A percentile compares a stretch with the other conserved stretches of the same genome.
These are phyloP conservation scores for Podilymbus podiceps DNA, from an alignment of 2,113 vertebrate genomes.

Conservation along the genomic window DNA sequence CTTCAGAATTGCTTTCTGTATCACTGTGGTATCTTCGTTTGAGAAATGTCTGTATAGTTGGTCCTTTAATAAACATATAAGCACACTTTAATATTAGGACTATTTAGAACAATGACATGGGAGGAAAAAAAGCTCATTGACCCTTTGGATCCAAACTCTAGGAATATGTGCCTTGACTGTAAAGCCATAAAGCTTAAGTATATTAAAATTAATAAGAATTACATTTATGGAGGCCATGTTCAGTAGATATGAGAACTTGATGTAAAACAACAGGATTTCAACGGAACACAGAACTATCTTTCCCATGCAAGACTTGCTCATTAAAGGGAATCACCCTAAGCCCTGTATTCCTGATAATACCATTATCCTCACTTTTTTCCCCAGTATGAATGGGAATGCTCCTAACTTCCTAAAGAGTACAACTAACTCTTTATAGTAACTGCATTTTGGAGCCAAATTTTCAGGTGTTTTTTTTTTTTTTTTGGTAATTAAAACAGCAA, in stretches of 20 bases:
- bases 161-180: neutral
- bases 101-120: neutral
- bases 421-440: neutral
- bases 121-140: neutral
- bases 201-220: neutral
- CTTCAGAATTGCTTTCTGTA: conserved; percentile 42
- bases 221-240: neutral
- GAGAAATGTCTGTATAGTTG: neutral
- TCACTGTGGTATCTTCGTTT: conserved; percentile 59
- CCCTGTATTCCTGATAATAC: neutral
- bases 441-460: neutral
- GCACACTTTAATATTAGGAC: neutral
- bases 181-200: neutral
- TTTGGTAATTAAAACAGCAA: neutral
- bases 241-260: neutral
- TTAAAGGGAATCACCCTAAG: neutral
- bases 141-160: neutral
- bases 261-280: neutral
- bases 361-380: neutral
- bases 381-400: neutral
- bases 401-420: neutral
- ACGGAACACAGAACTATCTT: neutral
- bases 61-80: conserved; percentile 52
- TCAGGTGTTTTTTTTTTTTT: neutral
- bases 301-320: neutral